These are phyloP conservation scores for Erethizon dorsatum DNA, from an alignment of 2,797 vertebrate genomes.

Conservation along the genomic window DNA sequence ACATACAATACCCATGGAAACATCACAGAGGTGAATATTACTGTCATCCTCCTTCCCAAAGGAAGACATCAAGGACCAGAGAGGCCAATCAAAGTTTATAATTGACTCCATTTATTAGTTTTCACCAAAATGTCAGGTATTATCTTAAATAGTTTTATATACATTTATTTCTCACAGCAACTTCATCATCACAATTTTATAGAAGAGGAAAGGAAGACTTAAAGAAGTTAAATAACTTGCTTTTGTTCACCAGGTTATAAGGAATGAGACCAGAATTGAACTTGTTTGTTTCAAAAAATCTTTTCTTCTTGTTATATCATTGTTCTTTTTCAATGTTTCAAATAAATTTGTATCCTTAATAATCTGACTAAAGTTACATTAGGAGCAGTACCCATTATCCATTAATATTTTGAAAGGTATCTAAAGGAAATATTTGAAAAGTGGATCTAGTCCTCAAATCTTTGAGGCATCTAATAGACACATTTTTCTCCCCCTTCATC, in stretches of 20 bases:
- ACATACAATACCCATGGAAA: background rate
- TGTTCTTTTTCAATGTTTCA: background rate
- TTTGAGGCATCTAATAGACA: constrained; percentile 1
- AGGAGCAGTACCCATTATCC: background rate
- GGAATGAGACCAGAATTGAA: background rate
- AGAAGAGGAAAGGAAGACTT: constrained; percentile 1
- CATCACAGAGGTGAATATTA: background rate
- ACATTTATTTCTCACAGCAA: background rate
- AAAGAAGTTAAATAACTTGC: background rate
- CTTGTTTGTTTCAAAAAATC: background rate
- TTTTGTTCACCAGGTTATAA: background rate
- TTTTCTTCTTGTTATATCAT: background rate
- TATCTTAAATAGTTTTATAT: background rate
- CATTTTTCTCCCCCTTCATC: background rate
- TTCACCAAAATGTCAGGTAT: background rate
- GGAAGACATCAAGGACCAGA: background rate
- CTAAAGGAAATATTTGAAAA: background rate
- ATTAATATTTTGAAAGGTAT: background rate
- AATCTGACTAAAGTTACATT: background rate
- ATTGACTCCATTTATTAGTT: background rate
- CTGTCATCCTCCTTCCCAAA: background rate
- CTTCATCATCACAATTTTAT: background rate
- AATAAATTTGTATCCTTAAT: background rate
- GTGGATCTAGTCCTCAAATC: background rate
- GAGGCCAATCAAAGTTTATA: background rate